These are phyloP conservation scores for Piezodorus guildinii DNA, from an alignment of 1,140 invertebrate species.

Conservation along the genomic window DNA sequence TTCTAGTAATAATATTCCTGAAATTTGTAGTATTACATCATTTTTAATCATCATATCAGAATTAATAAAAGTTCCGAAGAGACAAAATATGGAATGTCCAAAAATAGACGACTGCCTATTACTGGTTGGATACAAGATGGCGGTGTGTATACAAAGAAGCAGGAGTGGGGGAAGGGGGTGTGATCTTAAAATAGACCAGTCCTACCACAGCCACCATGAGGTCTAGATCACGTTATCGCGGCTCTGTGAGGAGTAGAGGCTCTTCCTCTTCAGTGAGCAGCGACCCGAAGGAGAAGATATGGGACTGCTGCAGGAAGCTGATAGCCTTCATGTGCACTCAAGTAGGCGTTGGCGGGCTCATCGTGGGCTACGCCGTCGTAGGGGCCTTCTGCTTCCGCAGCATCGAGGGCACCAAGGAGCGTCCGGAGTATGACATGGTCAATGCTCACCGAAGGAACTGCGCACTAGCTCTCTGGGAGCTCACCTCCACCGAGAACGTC, in stretches of 20 bases:
- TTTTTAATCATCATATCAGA: no score
- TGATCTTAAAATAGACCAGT: neutral
- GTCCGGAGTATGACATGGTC: slow-evolving; percentile 41
- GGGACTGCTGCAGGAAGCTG: slow-evolving; percentile 71
- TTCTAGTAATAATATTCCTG: no score
- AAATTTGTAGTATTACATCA: no score
- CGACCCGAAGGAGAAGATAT: slow-evolving; percentile 56
- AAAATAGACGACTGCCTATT: no score
- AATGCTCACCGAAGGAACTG: slow-evolving; percentile 39
- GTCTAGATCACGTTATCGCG: slow-evolving; percentile 26
- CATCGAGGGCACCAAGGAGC: slow-evolving; percentile 64
- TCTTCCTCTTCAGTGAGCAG: slow-evolving; percentile 50
- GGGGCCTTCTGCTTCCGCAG: slow-evolving; percentile 85
- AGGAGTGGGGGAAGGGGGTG: neutral
- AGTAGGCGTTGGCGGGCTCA: slow-evolving; percentile 87
- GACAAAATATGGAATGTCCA: no score
- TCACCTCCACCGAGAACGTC: slow-evolving; percentile 57
- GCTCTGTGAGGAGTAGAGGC: slow-evolving; percentile 49
- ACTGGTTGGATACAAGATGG: no score
- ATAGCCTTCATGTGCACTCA: slow-evolving; percentile 86
- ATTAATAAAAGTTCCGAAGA: no score
- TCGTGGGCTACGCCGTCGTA: slow-evolving; percentile 88
- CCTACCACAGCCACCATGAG: neutral
- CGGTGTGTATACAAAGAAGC: neutral
- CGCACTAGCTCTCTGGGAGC: slow-evolving; percentile 56